Percentiles rank a stretch among this genome's conserved stretches.
Conservation (phyloP, 2,888 invertebrate species). For the Scelioninae gen. 1 region DNA sequence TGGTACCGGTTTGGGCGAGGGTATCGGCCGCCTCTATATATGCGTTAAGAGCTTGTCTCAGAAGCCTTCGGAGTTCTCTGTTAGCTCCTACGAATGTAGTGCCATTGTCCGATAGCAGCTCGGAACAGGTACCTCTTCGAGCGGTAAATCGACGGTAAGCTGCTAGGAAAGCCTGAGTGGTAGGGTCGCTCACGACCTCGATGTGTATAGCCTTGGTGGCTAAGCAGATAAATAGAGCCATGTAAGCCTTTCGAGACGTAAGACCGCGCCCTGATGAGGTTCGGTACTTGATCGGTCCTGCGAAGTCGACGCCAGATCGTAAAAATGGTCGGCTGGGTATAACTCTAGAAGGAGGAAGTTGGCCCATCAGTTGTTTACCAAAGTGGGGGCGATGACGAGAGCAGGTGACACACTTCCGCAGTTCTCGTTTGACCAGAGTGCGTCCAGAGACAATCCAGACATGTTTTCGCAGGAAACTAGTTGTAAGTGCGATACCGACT, state of each 20-base stretch:
- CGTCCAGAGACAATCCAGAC: conserved; percentile 10
- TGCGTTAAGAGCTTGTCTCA: no score
- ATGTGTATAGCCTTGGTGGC: conserved; percentile 8
- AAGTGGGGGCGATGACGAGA: background rate
- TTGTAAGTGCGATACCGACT: no score
- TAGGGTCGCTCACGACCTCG: conserved; percentile 2
- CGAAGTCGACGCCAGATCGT: background rate
- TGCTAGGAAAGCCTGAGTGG: background rate
- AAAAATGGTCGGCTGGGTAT: background rate
- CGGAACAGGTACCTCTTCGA: background rate
- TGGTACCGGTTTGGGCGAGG: background rate
- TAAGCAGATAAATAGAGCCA: conserved; percentile 13
- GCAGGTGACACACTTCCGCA: conserved; percentile 5
- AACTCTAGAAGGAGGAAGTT: background rate
- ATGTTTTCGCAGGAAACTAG: background rate
- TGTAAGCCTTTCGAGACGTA: background rate
- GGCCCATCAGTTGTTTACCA: background rate
- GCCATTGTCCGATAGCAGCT: conserved; percentile 3
- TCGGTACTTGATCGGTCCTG: no score
- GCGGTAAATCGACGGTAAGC: background rate
- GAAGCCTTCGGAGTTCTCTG: background rate
- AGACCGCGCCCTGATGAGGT: background rate
- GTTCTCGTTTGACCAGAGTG: background rate
- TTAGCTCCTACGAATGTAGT: conserved; percentile 1
- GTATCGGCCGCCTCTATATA: background rate